Conservation (phyloP, 2,113 vertebrate species). For the Chaetops frenatus region DNA sequence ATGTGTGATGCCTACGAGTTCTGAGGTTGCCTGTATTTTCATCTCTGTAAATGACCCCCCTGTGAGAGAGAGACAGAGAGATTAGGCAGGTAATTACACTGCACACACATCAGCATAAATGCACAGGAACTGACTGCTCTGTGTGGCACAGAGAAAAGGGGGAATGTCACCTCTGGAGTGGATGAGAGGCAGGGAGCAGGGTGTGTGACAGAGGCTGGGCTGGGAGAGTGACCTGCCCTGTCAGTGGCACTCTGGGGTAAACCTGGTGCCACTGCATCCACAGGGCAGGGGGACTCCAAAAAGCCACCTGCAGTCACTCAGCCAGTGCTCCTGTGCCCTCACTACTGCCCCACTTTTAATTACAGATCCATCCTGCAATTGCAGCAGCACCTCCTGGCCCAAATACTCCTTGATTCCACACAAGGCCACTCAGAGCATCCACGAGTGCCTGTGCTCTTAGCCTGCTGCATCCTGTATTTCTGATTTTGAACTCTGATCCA, state of each 20-base stretch:
- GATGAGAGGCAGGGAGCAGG: neutral
- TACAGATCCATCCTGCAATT: rapidly evolving
- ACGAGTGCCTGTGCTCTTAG: neutral
- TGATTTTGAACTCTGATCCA: neutral
- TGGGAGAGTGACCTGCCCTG: neutral
- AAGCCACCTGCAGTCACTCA: neutral
- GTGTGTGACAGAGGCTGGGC: neutral
- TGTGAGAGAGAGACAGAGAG: neutral
- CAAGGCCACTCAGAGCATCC: rapidly evolving
- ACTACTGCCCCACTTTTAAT: neutral
- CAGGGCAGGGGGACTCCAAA: neutral
- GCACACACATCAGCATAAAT: rapidly evolving
- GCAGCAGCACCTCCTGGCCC: neutral
- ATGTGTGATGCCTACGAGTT: neutral
- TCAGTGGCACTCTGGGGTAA: neutral
- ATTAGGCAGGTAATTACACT: neutral
- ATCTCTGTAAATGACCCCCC: neutral
- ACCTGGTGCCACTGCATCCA: neutral
- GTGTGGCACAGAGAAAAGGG: neutral
- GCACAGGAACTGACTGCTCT: neutral
- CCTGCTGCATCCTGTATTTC: neutral
- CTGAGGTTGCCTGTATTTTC: neutral
- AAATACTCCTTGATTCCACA: neutral
- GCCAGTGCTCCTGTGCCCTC: neutral
- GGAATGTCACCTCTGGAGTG: neutral